Percentiles rank a stretch among this genome's conserved stretches.
Evolutionary conservation across 2,797 vertebrate species (phyloP).

Genomic region (Sebastes hubbsi): DNA sequence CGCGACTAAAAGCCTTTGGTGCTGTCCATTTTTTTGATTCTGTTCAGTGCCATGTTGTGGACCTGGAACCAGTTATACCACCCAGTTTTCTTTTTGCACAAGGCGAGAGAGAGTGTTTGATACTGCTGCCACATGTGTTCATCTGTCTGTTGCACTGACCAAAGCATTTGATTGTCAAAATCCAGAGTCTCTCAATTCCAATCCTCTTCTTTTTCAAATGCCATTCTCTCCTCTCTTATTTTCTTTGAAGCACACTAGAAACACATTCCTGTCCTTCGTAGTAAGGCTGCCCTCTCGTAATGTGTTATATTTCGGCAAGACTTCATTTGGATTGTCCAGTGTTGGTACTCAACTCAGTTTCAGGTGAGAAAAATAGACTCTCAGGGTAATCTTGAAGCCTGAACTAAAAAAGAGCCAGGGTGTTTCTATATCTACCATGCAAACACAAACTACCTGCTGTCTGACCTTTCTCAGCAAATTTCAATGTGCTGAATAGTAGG

Average conservation of each 20-base stretch:
- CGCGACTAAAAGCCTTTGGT: background rate
- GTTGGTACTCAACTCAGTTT: background rate
- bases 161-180: slow-evolving; percentile 27
- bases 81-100: background rate
- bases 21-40: background rate
- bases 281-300: background rate
- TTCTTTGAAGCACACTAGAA: slow-evolving; percentile 21
- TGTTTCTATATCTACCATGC: background rate
- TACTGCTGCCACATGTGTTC: slow-evolving; percentile 4
- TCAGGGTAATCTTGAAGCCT: background rate
- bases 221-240: background rate
- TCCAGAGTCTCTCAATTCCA: background rate
- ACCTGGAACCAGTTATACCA: background rate
- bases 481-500: background rate
- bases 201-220: slow-evolving; percentile 38
- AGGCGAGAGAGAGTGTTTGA: background rate
- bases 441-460: background rate
- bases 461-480: background rate
- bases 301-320: background rate
- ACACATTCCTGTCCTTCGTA: background rate
- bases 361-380: slow-evolving; percentile 1
- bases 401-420: background rate
- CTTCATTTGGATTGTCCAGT: background rate
- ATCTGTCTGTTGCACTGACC: background rate
- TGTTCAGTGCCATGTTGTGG: background rate